Evolutionary conservation across 2,888 invertebrate species (phyloP), one percentile per base, ranked within the genome.

Genomic region (Smittia aterrima): DNA sequence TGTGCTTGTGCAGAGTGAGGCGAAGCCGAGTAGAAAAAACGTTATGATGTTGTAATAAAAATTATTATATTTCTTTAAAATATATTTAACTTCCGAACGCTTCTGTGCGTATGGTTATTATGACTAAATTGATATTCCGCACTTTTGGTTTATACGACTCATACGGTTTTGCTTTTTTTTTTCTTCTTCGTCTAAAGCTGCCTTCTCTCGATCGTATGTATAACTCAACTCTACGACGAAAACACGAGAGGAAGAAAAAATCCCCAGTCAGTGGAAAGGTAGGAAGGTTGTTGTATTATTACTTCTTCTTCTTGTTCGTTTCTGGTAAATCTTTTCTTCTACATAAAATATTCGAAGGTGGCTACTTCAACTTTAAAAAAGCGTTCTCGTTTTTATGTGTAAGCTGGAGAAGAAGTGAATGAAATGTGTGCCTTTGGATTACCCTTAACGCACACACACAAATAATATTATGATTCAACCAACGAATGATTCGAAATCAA

Each of bases 51-150:
- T 70, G 70, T 70, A 70, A 70, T 70, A 72, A 72, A 62, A 58
- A 72, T 72, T 72, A 62, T 72, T 72, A 72, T 70, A 54, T 70
- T 70, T 70, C 41, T 72, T 72, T 62, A 62, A 72, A 72, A 72
- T 62, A 38, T 72, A 72, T 72, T 70, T 72, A 72, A 72, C 72
- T 72, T 72, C 72, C 72, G 72, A 72, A 72, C 72, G 72, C 72
- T 72, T 72, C 72, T 72, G 72, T 72, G 72, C 72, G 72, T 72
- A 72, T 62, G 38, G 72, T 72, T 72, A 72, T 72, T 72, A 72
- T 72, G 72, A 72, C 70, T 70, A 70, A 70, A 70, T 70, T 70
- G 72, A 72, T 72, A 58, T 62, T 72, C 62, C 62, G 72, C 62
- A 72, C 72, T 72, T 72, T 62, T 72, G 62, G 72, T 72, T 72